Conservation (phyloP, 2,113 vertebrate species). For the Cryptoleucopteryx plumbea region DNA sequence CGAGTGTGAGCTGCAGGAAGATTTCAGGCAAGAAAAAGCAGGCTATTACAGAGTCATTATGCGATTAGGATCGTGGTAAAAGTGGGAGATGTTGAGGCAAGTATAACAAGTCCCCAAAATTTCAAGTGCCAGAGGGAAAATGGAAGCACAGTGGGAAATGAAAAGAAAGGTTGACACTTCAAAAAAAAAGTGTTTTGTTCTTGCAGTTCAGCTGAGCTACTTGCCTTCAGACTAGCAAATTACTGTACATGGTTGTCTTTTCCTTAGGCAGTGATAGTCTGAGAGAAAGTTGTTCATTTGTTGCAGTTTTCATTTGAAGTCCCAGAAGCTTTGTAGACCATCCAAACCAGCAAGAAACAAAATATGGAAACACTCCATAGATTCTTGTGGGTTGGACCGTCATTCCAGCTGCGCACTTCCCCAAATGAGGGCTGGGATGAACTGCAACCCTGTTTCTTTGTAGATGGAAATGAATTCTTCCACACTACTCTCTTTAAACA, state of each 20-base stretch:
- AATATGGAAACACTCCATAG: not conserved
- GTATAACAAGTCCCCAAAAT: not conserved
- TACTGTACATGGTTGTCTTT: accelerated
- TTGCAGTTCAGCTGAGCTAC: not conserved
- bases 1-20: not conserved
- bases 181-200: not conserved
- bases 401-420: not conserved
- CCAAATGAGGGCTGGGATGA: not conserved
- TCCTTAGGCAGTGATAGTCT: not conserved
- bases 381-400: accelerated
- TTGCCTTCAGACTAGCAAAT: not conserved
- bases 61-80: not conserved
- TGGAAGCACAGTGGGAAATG: not conserved
- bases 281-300: not conserved
- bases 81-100: not conserved
- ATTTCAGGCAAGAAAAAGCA: not conserved
- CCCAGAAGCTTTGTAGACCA: not conserved
- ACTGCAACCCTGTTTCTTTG: not conserved
- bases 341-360: not conserved
- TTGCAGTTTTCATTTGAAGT: not conserved
- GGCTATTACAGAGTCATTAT: not conserved
- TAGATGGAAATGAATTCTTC: not conserved
- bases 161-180: not conserved
- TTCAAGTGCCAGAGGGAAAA: not conserved
- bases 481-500: not conserved